Evolutionary conservation across 2,888 invertebrate species (phyloP), one percentile per base, ranked within the genome.

Genomic region (Cheilosia vulpina): DNA sequence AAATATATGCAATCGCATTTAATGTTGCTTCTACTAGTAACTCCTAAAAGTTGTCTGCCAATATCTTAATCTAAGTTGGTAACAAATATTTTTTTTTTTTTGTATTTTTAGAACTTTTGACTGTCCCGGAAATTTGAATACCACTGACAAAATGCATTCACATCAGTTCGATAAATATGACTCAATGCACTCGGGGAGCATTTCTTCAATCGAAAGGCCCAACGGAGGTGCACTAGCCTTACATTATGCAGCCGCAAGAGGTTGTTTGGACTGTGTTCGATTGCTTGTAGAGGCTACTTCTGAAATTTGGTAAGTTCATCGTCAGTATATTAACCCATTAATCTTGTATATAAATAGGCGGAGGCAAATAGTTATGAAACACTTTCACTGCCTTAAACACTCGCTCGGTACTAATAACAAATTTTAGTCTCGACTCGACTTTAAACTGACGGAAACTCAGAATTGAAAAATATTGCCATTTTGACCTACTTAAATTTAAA

Each of bases 181-280:
- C 73, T 90, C 91, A 88, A 89, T 91, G 90, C 91, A 91, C 89
- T 90, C 90, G 88, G 91, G 90, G 87, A 91, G 89, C 83, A 89
- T 92, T 90, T 91, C 92, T 75, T 91, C 90, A 60, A 89, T 90
- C 82, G 92, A 92, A 89, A 90, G 92, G 82, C 91, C 92, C 88
- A 91, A 92, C 87, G 92, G 92, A 91, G 96, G 96, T 88, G 96
- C 96, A 82, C 93, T 97, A 88, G 96, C 97, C 87, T 94, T 97
- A 81, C 97, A 97, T 92, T 97, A 97, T 92, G 97, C 97, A 15
- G 96, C 97, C 38, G 96, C 97, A 77, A 94, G 97, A 88, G 97
- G 97, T 87, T 97, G 97, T 91, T 93, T 97, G 88, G 97, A 97
- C 92, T 97, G 97, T 92, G 97, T 97, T 89, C 94, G 96, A 88